Percentiles rank a stretch among this genome's conserved stretches.
Conservation (phyloP, 2,113 vertebrate species). For the Pandion haliaetus region DNA sequence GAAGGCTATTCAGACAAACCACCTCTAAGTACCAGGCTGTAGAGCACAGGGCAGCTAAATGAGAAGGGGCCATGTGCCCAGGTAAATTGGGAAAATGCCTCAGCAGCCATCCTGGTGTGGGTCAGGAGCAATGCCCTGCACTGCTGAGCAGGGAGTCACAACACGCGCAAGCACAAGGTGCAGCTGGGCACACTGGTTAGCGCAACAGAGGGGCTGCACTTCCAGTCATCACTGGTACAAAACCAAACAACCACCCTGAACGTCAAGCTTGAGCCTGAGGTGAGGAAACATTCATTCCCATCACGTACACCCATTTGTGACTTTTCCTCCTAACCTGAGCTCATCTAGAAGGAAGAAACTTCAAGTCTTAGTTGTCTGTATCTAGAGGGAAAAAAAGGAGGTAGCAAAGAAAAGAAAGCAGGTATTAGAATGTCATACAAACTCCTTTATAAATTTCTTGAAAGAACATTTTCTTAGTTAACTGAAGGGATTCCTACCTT, state of each 20-base stretch:
- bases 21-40: not conserved
- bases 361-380: not conserved
- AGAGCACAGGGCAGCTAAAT: not conserved
- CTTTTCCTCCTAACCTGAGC: not conserved
- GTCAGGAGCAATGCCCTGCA: not conserved
- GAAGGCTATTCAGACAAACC: not conserved
- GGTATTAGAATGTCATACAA: not conserved
- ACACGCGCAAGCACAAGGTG: too few relatives aligned
- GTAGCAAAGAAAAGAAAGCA: not conserved
- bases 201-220: not conserved
- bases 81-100: not conserved
- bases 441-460: not conserved
- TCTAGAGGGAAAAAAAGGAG: not conserved
- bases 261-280: not conserved
- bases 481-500: not conserved
- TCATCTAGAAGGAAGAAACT: not conserved
- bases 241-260: not conserved
- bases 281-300: not conserved
- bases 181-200: not conserved
- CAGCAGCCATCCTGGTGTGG: not conserved
- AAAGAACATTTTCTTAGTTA: not conserved
- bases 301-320: not conserved
- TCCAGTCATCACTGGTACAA: not conserved
- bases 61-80: not conserved
- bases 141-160: not conserved